Evolutionary conservation across 2,113 vertebrate species (phyloP).

Genomic region (Istiophorus platypterus): DNA sequence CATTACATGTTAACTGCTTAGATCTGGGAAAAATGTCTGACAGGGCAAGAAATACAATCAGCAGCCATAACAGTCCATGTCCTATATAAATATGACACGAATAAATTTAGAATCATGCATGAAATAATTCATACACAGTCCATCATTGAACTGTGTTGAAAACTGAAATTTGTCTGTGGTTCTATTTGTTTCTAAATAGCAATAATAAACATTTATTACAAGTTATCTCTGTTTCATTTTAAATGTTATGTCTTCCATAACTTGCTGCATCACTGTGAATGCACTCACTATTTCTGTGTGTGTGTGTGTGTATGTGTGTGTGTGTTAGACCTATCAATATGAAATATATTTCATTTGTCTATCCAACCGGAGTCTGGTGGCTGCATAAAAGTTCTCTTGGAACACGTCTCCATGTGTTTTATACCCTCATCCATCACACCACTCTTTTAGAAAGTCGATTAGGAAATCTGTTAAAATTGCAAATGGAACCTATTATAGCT

Average conservation of each 20-base stretch:
- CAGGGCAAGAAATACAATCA: no score
- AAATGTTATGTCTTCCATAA: background rate
- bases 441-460: slow-evolving; percentile 30
- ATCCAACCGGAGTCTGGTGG: background rate
- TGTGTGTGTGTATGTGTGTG: background rate
- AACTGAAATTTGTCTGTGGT: no score
- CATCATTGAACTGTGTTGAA: no score
- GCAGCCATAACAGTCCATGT: no score
- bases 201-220: no score
- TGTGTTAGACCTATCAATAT: background rate
- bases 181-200: no score
- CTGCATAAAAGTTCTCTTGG: slow-evolving; percentile 16
- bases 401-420: slow-evolving; percentile 16
- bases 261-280: background rate
- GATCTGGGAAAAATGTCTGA: no score
- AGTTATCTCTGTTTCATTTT: no score
- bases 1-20: no score
- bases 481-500: slow-evolving; percentile 58
- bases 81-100: no score
- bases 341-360: background rate
- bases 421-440: slow-evolving; percentile 21
- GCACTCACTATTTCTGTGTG: background rate
- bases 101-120: no score
- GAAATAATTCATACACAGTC: no score
- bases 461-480: slow-evolving; percentile 55